Evolutionary conservation across 2,797 vertebrate genomes (phyloP), one percentile per base, ranked within the genome.

Genomic region (Pterois miles): DNA sequence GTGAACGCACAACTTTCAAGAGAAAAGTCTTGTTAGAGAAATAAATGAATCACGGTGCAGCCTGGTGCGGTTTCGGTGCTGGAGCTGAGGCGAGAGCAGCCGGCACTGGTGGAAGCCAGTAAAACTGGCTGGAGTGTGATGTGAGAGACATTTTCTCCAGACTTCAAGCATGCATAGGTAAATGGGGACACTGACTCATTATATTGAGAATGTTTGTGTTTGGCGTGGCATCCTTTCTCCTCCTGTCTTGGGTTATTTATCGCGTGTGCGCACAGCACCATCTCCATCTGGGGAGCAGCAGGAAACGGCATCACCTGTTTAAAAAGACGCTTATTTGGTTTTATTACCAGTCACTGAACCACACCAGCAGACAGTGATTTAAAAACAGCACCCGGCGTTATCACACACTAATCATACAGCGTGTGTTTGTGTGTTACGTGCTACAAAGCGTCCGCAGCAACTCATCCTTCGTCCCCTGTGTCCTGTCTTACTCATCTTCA

Each of bases 271-370:
- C 36, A 18, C 48, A 20, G 34, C 64, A 10, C 8, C 43, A 25
- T 71, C 65, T 63, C 46, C 66, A 50, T 86, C 48, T 53, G 62
- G 53, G 53, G 34, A 80, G 62, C 82, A 71, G 65, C 62, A 72
- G 79, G 74, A 65, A 66, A 36, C n/a, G 2, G 33, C 74, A 58
- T 84, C 69, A 77, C 67, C 73, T 74, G 68, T 78, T 83, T 74
- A 80, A 80, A 80, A 68, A 23, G 63, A 71, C 36, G 52, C 58
- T 70, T 85, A 66, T 72, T 34, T 76, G 33, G 50, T 81, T 83
- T 81, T 82, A 63, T 78, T 79, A 79, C 63, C 62, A 62, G 77
- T 72, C 67, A 57, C 70, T 40, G 74, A 77, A 69, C 82, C 23
- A 23, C 71, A 66, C 58, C 13, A 52, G 71, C 74, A 57, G 63